These are phyloP conservation scores for Drosophila longiperda DNA, from an alignment of 2,888 invertebrate species.

Conservation along the genomic window DNA sequence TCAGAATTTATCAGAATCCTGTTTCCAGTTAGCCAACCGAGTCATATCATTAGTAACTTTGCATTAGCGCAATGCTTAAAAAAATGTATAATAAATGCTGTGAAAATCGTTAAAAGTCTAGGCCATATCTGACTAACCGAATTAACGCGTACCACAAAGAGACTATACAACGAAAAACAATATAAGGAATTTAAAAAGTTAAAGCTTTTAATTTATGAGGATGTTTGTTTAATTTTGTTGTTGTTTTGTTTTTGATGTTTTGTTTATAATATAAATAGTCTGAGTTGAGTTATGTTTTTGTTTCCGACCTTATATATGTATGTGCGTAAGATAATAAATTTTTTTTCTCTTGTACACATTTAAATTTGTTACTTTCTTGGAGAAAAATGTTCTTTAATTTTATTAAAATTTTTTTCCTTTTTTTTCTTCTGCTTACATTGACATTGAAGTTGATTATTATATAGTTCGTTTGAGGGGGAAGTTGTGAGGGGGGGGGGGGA, in stretches of 20 bases:
- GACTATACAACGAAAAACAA: neutral
- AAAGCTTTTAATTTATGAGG: neutral
- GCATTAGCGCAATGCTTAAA: neutral
- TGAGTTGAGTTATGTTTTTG: neutral
- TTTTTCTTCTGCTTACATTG: neutral
- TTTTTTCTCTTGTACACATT: neutral
- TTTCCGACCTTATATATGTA: neutral
- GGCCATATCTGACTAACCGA: neutral
- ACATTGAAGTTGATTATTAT: conserved; percentile 45
- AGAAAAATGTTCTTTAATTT: conserved; percentile 17
- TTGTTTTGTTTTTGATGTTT: too few species aligned
- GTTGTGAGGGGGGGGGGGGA: too few species aligned
- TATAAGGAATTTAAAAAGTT: neutral
- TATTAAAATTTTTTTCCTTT: neutral
- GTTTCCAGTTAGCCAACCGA: neutral
- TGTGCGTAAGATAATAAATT: neutral
- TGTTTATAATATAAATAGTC: neutral
- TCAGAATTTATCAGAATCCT: neutral
- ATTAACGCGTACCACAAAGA: neutral
- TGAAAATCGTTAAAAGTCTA: conserved; percentile 1
- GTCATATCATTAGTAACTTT: neutral
- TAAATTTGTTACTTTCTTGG: conserved; percentile 2
- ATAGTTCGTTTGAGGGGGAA: neutral
- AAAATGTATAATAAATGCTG: neutral
- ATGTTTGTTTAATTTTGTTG: neutral